phyloP scores from a whole-genome alignment of 2,888 invertebrate genomes.

The Scaptomyza tumidula region DNA sequence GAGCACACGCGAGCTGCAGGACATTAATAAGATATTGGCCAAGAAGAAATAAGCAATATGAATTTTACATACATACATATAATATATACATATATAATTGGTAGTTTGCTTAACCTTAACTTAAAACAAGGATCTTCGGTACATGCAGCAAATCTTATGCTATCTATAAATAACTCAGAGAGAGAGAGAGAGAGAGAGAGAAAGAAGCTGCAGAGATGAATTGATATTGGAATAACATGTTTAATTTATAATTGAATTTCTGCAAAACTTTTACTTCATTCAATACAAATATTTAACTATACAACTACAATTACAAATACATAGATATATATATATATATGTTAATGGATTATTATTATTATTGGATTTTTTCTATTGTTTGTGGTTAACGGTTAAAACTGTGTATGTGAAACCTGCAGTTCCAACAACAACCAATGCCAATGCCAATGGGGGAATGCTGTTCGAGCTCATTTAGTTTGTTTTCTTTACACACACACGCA shows the following conservation, averaged over 20 bases:
- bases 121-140: slow-evolving; percentile 4
- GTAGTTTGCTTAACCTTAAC: not conserved
- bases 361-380: slow-evolving; percentile 11
- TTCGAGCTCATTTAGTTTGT: not conserved
- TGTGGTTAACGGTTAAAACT: slow-evolving; percentile 22
- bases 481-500: not conserved
- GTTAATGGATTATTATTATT: slow-evolving; percentile 1
- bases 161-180: too few species aligned
- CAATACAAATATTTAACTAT: slow-evolving; percentile 39
- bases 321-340: slow-evolving; percentile 14
- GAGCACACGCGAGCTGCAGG: slow-evolving; percentile 89
- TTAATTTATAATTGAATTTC: slow-evolving; percentile 20
- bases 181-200: too few species aligned
- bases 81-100: slow-evolving; percentile 4
- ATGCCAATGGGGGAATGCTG: not conserved
- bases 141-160: slow-evolving; percentile 4
- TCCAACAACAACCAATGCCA: not conserved
- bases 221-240: not conserved
- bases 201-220: not conserved
- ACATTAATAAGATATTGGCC: slow-evolving; percentile 88
- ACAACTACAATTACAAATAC: slow-evolving; percentile 12
- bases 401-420: slow-evolving; percentile 37
- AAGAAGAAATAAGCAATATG: slow-evolving; percentile 56
- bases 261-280: slow-evolving; percentile 36
- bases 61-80: slow-evolving; percentile 8